phyloP scores from a whole-genome alignment of 2,797 vertebrate species.

The Synanceia verrucosa region DNA sequence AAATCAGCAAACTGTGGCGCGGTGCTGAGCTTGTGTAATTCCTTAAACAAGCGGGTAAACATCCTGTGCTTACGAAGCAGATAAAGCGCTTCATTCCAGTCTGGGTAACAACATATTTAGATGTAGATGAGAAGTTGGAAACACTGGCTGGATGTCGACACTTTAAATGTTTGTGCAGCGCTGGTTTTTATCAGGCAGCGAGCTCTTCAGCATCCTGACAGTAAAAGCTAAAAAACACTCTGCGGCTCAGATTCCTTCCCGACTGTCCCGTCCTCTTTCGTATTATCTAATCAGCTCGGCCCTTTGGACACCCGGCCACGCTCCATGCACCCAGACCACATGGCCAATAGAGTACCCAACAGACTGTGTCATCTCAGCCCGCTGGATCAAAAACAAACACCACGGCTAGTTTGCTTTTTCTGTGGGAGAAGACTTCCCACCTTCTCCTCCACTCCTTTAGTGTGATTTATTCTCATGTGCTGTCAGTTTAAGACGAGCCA shows the following conservation, averaged over 20 bases:
- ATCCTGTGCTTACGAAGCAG: conserved; percentile 65
- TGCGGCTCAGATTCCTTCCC: neutral
- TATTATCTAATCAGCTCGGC: conserved; percentile 80
- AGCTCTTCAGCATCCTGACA: conserved; percentile 39
- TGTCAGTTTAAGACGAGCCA: conserved; percentile 16
- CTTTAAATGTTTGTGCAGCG: conserved; percentile 34
- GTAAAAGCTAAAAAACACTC: conserved; percentile 29
- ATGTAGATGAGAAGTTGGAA: conserved; percentile 28
- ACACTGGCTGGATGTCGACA: conserved; percentile 45
- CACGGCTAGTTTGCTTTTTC: conserved; percentile 61
- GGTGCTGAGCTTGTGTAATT: conserved; percentile 53
- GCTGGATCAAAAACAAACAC: conserved; percentile 85
- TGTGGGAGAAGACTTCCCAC: conserved; percentile 55
- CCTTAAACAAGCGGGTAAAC: conserved; percentile 67
- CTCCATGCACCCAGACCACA: conserved; percentile 83
- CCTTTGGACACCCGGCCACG: conserved; percentile 76
- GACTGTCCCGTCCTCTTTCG: conserved; percentile 39
- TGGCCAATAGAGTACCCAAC: conserved; percentile 85
- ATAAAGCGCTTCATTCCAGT: conserved; percentile 58
- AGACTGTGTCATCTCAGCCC: conserved; percentile 84
- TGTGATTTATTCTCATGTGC: conserved; percentile 56
- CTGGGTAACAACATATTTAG: conserved; percentile 45
- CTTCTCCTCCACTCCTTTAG: conserved; percentile 49
- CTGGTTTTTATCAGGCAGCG: conserved; percentile 47
- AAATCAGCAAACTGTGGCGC: conserved; percentile 54